Evolutionary conservation across 2,888 invertebrate species (phyloP).

Genomic region (Leucophora obtusa): DNA sequence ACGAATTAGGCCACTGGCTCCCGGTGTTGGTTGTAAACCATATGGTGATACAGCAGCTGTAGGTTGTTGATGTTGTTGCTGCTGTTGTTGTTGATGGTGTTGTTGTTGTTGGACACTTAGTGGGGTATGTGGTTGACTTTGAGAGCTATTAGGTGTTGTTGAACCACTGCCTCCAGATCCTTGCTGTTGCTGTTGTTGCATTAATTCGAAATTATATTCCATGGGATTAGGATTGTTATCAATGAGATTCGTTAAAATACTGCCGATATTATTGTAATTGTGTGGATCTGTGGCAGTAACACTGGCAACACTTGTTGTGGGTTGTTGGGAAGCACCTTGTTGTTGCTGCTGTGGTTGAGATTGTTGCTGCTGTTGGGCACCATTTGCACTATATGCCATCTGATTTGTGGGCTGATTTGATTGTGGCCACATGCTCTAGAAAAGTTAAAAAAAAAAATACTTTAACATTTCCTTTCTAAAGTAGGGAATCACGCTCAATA

Average conservation of each 20-base stretch:
- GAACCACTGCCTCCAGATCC: constrained; percentile 65
- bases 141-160: constrained; percentile 67
- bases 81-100: constrained; percentile 69
- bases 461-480: too few relatives aligned
- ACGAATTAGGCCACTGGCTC: constrained; percentile 72
- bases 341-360: constrained; percentile 67
- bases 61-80: constrained; percentile 66
- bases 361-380: constrained; percentile 70
- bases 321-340: constrained; percentile 61
- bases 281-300: constrained; percentile 72
- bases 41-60: constrained; percentile 69
- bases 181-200: constrained; percentile 68
- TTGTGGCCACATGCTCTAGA: constrained; percentile 76
- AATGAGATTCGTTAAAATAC: constrained; percentile 78
- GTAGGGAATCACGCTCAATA: too few relatives aligned
- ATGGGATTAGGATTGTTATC: constrained; percentile 77
- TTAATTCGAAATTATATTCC: constrained; percentile 78
- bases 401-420: constrained; percentile 66
- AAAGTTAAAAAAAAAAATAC: too few relatives aligned
- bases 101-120: constrained; percentile 64
- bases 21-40: constrained; percentile 66
- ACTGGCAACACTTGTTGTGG: constrained; percentile 59
- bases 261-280: constrained; percentile 78
- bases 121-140: constrained; percentile 50
- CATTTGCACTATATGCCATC: constrained; percentile 66